phyloP scores from a whole-genome alignment of 2,888 invertebrate species.

The Heliconius ethilla region DNA sequence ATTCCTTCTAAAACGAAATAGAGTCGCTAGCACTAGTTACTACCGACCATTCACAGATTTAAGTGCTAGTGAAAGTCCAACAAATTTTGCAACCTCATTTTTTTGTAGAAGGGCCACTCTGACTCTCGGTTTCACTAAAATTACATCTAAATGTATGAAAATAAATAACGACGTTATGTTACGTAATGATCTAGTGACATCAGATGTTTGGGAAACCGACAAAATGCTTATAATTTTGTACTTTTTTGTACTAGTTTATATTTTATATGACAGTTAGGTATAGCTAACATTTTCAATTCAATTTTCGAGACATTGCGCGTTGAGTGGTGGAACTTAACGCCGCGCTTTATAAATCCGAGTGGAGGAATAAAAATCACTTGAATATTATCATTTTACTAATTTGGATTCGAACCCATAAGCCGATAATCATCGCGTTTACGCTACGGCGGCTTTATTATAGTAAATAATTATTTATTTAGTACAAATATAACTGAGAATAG shows the following conservation, averaged over 20 bases:
- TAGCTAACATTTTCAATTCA: too few relatives aligned
- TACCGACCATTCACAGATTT: conserved; percentile 1
- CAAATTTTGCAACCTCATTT: conserved; percentile 4
- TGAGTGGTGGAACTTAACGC: not conserved
- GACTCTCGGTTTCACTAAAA: conserved; percentile 13
- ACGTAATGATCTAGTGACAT: not conserved
- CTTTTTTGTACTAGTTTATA: too few relatives aligned
- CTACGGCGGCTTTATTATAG: not conserved
- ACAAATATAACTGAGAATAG: not conserved
- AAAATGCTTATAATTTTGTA: too few relatives aligned
- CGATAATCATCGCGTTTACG: not conserved
- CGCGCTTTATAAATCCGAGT: not conserved
- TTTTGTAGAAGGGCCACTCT: conserved; percentile 16
- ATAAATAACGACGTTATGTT: not conserved
- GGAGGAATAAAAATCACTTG: not conserved
- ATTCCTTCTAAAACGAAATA: not conserved
- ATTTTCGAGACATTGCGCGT: not conserved
- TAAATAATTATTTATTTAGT: not conserved
- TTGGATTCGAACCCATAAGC: not conserved
- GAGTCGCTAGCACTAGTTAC: not conserved
- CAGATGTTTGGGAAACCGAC: too few relatives aligned
- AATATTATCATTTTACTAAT: not conserved
- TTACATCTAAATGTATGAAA: conserved; percentile 16
- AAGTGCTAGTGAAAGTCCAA: conserved; percentile 8
- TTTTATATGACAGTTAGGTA: too few relatives aligned